Evolutionary conservation across 1,140 invertebrate genomes (phyloP), one percentile per base, ranked within the genome.

Genomic region (Charaxes varanes): DNA sequence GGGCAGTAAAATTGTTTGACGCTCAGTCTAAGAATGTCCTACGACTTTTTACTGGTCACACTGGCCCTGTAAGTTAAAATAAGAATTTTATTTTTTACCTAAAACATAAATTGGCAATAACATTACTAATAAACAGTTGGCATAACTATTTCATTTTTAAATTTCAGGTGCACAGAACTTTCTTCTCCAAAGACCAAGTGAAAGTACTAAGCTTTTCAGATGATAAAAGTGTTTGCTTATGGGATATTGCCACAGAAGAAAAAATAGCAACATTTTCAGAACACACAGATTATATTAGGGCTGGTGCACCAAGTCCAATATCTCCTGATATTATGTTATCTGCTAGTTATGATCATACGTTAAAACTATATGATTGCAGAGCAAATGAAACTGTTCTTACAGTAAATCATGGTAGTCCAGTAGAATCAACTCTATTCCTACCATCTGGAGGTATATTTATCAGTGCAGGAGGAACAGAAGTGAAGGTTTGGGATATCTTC

Each of bases 401-500:
- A 15, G 90, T 98, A 4, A 90, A 97, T 69, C 96, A 98, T 85
- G 95, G 92, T 28, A 87, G 89, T 55, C 96, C 97, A 0, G 92
- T 99, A 1, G 97, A 99, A 84, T 92, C 92, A 53, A 84, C 98
- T 34, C 63, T 98, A 2, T 95, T 97, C 66, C 88, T 97, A 60
- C 95, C 96, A 6, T 91, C 91, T 30, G 96, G 96, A 12, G 94
- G 94, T 27, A 88, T 99, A 51, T 93, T 99, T 63, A 85, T 97
- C 8, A 95, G 94, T 59, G 95, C 95, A 53, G 96, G 97, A 63
- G 96, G 95, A 6, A 96, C 92, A 18, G 92, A 94, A 80, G 91
- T 99, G 1, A 93, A 92, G 83, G 91, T 99, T 6, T 99, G 96
- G 96, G 97, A 99, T 84, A 89, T 92, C 26, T 86, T 97, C 21